phyloP scores from a whole-genome alignment of 2,888 invertebrate genomes.

The Andrena chrysosceles region DNA sequence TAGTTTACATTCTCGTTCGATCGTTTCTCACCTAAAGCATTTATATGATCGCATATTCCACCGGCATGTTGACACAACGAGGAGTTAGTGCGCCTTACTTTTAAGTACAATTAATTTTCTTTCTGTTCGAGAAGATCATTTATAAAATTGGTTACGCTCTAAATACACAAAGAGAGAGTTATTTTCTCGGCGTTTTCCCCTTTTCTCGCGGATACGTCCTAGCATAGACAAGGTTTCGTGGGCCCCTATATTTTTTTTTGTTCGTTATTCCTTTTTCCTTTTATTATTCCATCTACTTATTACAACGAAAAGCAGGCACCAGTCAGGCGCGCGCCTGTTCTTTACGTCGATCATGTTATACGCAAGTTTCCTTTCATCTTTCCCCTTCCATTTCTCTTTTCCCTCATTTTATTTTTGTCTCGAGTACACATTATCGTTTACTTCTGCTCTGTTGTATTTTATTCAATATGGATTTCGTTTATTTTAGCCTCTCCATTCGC shows the following conservation, averaged over 20 bases:
- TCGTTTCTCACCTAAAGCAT: slow-evolving; percentile 40
- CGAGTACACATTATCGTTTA: slow-evolving; percentile 43
- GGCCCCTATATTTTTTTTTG: slow-evolving; percentile 75
- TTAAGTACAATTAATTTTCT: slow-evolving; percentile 63
- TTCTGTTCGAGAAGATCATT: slow-evolving; percentile 62
- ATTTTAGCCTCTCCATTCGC: slow-evolving; percentile 44
- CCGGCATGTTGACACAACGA: slow-evolving; percentile 45
- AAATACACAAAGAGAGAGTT: slow-evolving; percentile 69
- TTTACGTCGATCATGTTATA: slow-evolving; percentile 65
- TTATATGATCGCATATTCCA: slow-evolving; percentile 15
- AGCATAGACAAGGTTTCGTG: slow-evolving; percentile 76
- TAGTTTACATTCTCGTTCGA: slow-evolving; percentile 40
- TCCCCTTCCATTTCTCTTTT: too few relatives aligned
- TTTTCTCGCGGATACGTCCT: slow-evolving; percentile 51
- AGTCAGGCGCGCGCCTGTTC: slow-evolving; percentile 49
- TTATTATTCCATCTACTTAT: slow-evolving; percentile 68
- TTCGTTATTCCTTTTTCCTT: slow-evolving; percentile 26
- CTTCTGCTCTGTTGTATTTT: slow-evolving; percentile 65
- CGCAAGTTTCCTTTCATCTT: slow-evolving; percentile 56
- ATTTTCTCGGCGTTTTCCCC: slow-evolving; percentile 54
- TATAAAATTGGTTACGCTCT: slow-evolving; percentile 58
- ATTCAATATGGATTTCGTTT: slow-evolving; percentile 65
- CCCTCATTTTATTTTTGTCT: slow-evolving; percentile 12
- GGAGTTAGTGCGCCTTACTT: slow-evolving; percentile 51
- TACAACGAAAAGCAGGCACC: slow-evolving; percentile 77